Evolutionary conservation across 35 echinoderm and acorn worm genomes (phyloP), one percentile per base, ranked within the genome.

Genomic region (Heliocidaris tuberculata): DNA sequence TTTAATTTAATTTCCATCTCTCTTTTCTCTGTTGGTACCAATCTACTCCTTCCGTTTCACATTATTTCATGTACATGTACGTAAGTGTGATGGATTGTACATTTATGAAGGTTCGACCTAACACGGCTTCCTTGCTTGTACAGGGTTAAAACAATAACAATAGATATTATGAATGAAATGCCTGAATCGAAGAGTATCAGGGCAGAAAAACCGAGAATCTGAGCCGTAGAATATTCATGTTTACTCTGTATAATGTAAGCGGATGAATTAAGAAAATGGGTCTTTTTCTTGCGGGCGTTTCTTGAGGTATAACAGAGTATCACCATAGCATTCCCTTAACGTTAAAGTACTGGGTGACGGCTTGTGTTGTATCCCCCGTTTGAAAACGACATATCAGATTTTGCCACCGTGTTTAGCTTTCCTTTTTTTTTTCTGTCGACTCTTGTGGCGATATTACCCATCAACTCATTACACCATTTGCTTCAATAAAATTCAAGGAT

Each of bases 391-490:
- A 89, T 89, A 89, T 86, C 85, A 86, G 10, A 86, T 86, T 86
- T 29, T 13, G 21, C 85, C 85, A 30, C 21, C 85, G 6, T 86
- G 85, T 29, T 86, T 86, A 32, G 13, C 21, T 86, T 86, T 86
- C 85, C 13, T 47, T 16, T 42, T 89, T 78, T 70, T 7, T 32
- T 2, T 9, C 0, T 48, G 31, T 9, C 24, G 87, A 32, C 31
- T 89, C 87, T 89, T 48, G 47, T 89, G 87, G 87, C 87, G 31
- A 89, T 35, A 42, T 89, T 89, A 13, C 8, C 32, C 87, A 89
- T 89, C 87, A 89, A 89, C 15, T 89, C 32, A 89, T 47, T 86
- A 86, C 85, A 86, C 85, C 85, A 30, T 32, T 47, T 5, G 17
- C 47, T 47, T 32, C 86, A 88, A 88, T 32, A 88, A 0, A 88